These are phyloP conservation scores for Uloborus plumipes DNA, from an alignment of 2,888 invertebrate species.

Conservation along the genomic window DNA sequence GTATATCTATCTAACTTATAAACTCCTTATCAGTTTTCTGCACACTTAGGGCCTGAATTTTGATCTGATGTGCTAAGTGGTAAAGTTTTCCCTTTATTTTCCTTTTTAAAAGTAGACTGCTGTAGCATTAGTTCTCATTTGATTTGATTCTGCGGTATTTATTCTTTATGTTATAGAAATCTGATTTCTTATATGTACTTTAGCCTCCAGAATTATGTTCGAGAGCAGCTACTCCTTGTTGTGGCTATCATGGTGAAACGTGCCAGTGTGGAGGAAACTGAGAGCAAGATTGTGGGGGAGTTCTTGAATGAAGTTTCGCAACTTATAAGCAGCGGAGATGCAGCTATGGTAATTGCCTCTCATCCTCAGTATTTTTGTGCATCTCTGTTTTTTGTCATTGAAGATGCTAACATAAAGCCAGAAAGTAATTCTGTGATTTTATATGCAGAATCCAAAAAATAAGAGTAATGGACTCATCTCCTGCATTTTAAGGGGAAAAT, in stretches of 20 bases:
- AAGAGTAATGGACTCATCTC: too few relatives aligned
- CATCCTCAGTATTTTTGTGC: too few relatives aligned
- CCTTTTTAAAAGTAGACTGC: background rate
- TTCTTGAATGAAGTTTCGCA: constrained; percentile 82
- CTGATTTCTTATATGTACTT: background rate
- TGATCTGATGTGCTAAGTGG: too few relatives aligned
- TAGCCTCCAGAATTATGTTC: constrained; percentile 80
- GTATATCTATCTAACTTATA: too few relatives aligned
- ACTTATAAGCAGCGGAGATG: constrained; percentile 80
- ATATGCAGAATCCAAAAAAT: too few relatives aligned
- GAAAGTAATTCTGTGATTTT: too few relatives aligned
- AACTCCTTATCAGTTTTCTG: too few relatives aligned
- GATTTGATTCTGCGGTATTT: background rate
- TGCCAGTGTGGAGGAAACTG: constrained; percentile 78
- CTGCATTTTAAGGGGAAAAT: too few relatives aligned
- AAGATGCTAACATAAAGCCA: too few relatives aligned
- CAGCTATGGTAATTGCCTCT: constrained; percentile 75
- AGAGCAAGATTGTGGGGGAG: constrained; percentile 76
- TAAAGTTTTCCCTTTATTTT: background rate
- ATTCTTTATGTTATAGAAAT: background rate
- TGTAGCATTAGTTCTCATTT: background rate
- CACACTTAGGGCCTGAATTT: too few relatives aligned
- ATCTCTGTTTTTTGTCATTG: too few relatives aligned
- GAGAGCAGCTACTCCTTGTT: constrained; percentile 78
- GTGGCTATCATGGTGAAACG: constrained; percentile 91